These are phyloP conservation scores for Parnassius mnemosyne DNA, from an alignment of 2,888 invertebrate genomes.

Conservation along the genomic window DNA sequence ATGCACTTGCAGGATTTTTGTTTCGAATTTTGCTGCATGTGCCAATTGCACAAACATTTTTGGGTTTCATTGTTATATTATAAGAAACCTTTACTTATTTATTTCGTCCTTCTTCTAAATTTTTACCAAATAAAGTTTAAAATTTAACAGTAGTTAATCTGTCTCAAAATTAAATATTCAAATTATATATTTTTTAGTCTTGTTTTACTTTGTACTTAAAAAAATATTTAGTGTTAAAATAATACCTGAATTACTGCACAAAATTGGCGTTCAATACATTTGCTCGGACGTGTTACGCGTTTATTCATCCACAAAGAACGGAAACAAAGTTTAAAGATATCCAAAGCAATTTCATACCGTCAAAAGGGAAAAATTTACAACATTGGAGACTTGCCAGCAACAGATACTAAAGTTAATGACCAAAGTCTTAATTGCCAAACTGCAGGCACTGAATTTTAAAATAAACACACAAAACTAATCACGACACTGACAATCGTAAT, in stretches of 20 bases:
- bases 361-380: conserved; percentile 17
- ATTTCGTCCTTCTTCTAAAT: too few species aligned
- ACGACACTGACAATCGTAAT: conserved; percentile 59
- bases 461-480: conserved; percentile 52
- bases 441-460: conserved; percentile 17
- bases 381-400: conserved; percentile 17
- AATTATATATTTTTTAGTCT: too few species aligned
- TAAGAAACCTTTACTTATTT: too few species aligned
- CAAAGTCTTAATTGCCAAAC: conserved; percentile 14
- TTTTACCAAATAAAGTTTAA: too few species aligned
- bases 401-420: background rate
- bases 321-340: conserved; percentile 25
- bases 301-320: conserved; percentile 8
- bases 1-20: too few species aligned
- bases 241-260: background rate
- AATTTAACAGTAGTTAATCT: too few species aligned
- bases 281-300: conserved; percentile 1
- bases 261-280: background rate
- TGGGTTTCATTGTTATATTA: too few species aligned
- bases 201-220: background rate
- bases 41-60: too few species aligned
- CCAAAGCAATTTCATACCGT: background rate
- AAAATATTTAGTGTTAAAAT: background rate
- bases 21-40: too few species aligned
- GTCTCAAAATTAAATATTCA: too few species aligned